phyloP scores from a whole-genome alignment of 2,113 vertebrate species.

The Turdus rufiventris region DNA sequence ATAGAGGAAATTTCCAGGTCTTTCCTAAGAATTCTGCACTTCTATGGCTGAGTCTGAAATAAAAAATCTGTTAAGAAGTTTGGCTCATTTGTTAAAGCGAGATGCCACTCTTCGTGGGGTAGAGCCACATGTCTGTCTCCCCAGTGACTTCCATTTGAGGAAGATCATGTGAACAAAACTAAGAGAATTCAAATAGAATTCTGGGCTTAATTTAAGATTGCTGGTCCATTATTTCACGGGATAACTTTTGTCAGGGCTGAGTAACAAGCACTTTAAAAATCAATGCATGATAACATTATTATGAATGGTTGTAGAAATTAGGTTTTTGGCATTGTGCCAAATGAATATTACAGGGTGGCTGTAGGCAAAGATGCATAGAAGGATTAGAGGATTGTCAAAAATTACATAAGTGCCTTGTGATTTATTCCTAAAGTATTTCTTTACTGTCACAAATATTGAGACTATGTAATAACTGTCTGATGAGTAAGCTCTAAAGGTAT shows the following conservation, averaged over 20 bases:
- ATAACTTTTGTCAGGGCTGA: neutral
- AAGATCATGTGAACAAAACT: neutral
- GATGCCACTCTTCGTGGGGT: neutral
- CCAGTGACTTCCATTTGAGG: neutral
- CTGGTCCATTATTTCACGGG: neutral
- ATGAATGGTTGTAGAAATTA: constrained; percentile 6
- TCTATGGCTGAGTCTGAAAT: neutral
- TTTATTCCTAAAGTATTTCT: neutral
- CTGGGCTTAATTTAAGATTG: neutral
- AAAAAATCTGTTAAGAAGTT: neutral
- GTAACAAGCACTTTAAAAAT: constrained; percentile 8
- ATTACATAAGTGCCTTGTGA: neutral
- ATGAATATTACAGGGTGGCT: neutral
- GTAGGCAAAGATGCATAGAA: neutral
- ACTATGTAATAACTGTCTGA: neutral
- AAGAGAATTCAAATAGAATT: neutral
- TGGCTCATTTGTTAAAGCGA: neutral
- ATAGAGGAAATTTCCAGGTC: neutral
- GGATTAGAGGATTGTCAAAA: neutral
- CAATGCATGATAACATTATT: neutral
- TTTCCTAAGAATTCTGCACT: neutral
- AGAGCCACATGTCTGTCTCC: neutral
- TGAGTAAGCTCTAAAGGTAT: neutral
- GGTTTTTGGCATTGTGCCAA: neutral
- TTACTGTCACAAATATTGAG: neutral